Percentiles rank a stretch among this genome's conserved stretches.
phyloP scores from a whole-genome alignment of 2,888 invertebrate genomes.

The Ormyrus rosae region DNA sequence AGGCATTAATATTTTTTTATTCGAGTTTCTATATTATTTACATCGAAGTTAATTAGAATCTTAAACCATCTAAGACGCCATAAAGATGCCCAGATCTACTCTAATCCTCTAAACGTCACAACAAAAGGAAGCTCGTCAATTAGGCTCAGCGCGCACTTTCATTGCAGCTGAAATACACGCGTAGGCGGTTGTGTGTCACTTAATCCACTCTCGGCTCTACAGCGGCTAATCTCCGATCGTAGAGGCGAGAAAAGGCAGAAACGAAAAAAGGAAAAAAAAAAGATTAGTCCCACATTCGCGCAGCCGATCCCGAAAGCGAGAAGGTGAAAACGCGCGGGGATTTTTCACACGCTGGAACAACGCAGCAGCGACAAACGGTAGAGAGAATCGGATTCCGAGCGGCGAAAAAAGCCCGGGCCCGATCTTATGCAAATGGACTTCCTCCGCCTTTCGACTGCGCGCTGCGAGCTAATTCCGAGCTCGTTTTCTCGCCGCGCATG shows the following conservation, averaged over 20 bases:
- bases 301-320: slow-evolving; percentile 37
- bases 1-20: background rate
- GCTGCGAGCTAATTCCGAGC: background rate
- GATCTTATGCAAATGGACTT: slow-evolving; percentile 48
- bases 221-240: too few species aligned
- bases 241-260: background rate
- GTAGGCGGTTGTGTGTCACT: slow-evolving; percentile 5
- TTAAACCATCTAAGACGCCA: background rate
- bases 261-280: slow-evolving; percentile 2
- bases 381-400: background rate
- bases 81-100: background rate
- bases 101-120: slow-evolving; percentile 6
- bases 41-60: background rate
- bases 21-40: background rate
- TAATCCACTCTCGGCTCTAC: background rate
- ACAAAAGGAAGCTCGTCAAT: slow-evolving; percentile 29
- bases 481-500: slow-evolving; percentile 8
- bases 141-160: slow-evolving; percentile 35
- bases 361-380: slow-evolving; percentile 1
- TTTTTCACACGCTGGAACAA: slow-evolving; percentile 3
- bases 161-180: slow-evolving; percentile 22
- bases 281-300: background rate
- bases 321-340: slow-evolving; percentile 30
- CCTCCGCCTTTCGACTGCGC: background rate
- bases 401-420: background rate